Conservation (phyloP, 2,797 vertebrate species). For the Periparus ater region DNA sequence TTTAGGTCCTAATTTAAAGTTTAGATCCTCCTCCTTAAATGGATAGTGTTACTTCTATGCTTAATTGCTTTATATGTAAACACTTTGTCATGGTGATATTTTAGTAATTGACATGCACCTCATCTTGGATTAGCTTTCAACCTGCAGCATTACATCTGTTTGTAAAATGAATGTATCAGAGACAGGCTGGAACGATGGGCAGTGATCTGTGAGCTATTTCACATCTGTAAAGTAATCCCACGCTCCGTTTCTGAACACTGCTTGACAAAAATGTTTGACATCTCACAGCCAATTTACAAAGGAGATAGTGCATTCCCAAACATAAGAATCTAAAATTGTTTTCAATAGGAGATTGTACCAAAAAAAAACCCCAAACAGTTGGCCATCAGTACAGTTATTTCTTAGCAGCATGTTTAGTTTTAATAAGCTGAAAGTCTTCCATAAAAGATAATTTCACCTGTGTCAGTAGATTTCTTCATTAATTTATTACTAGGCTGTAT, state of each 20-base stretch:
- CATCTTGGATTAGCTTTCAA: not conserved
- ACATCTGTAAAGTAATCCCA: not conserved
- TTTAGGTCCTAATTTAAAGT: not conserved
- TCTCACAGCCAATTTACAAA: not conserved
- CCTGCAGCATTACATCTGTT: not conserved
- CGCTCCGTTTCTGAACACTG: not conserved
- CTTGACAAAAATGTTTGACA: not conserved
- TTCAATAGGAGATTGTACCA: not conserved
- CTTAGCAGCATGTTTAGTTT: not conserved
- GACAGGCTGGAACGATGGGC: not conserved
- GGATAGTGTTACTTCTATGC: rapidly evolving
- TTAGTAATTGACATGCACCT: not conserved
- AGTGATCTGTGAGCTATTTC: not conserved
- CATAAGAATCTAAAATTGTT: not conserved
- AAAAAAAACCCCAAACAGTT: not conserved
- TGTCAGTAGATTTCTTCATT: not conserved
- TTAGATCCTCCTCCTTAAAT: not conserved
- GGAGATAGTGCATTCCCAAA: not conserved
- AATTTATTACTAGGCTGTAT: not conserved
- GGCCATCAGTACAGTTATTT: not conserved
- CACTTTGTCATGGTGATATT: not conserved
- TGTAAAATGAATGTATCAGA: not conserved
- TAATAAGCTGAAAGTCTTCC: not conserved
- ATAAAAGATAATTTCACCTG: not conserved
- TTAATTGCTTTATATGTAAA: not conserved